phyloP scores from a whole-genome alignment of 1,140 invertebrate genomes.

The Neodiprion pinetum region DNA sequence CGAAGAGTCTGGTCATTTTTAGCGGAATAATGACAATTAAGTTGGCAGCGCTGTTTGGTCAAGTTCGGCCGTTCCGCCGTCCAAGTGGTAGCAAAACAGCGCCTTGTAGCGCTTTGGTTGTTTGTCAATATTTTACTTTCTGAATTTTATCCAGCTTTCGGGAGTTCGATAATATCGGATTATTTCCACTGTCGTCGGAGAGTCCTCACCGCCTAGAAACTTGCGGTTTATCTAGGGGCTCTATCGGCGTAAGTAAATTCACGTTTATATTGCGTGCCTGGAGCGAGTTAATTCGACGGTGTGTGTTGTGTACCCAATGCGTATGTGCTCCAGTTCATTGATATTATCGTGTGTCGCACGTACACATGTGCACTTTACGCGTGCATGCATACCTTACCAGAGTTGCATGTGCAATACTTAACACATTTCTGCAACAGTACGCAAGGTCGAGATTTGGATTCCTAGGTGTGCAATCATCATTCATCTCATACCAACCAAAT shows the following conservation, averaged over 20 bases:
- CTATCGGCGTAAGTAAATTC: not conserved
- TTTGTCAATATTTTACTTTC: slow-evolving; percentile 40
- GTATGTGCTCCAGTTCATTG: not conserved
- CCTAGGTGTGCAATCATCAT: no score
- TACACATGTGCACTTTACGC: not conserved
- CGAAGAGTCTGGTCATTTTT: no score
- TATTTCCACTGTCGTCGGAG: no score
- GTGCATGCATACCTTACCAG: not conserved
- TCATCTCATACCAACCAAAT: no score
- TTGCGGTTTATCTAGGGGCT: not conserved
- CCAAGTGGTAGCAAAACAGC: slow-evolving; percentile 31
- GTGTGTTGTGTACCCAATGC: not conserved
- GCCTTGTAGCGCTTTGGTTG: slow-evolving; percentile 32
- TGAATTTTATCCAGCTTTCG: not conserved
- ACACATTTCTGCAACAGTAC: no score
- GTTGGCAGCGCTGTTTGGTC: not conserved
- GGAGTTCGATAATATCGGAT: no score
- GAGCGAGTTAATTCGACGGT: not conserved
- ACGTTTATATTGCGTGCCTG: not conserved
- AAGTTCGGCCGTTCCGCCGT: slow-evolving; percentile 27
- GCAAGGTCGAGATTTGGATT: no score
- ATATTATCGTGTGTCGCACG: not conserved
- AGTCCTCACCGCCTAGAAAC: no score
- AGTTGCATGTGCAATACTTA: no score
- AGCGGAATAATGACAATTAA: no score